Percentiles rank a stretch among this genome's conserved stretches.
Conservation (phyloP, 2,888 invertebrate species). For the Ophion ventricosus region DNA sequence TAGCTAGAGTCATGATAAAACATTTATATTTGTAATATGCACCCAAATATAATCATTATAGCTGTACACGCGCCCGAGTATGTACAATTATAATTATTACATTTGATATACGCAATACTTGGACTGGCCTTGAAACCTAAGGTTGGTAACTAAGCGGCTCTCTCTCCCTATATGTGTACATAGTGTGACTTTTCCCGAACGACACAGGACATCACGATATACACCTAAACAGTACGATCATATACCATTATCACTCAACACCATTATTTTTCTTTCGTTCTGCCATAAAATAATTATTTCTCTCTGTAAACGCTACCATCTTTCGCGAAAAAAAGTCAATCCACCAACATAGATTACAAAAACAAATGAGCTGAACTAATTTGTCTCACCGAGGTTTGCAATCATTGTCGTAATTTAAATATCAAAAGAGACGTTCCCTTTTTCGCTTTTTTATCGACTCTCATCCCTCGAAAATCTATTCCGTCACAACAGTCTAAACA, state of each 20-base stretch:
- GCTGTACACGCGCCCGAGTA: not conserved
- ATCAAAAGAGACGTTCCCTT: slow-evolving; percentile 22
- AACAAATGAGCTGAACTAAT: slow-evolving; percentile 20
- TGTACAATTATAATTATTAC: slow-evolving; percentile 17
- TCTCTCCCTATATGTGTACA: slow-evolving; percentile 36
- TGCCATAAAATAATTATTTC: slow-evolving; percentile 41
- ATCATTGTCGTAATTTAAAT: slow-evolving; percentile 24
- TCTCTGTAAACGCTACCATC: slow-evolving; percentile 30
- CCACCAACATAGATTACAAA: slow-evolving; percentile 14
- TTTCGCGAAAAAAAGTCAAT: slow-evolving; percentile 22
- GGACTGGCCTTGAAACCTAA: slow-evolving; percentile 29
- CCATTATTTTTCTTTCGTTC: slow-evolving; percentile 16
- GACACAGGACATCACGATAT: slow-evolving; percentile 42
- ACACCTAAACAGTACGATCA: slow-evolving; percentile 43
- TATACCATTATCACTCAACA: slow-evolving; percentile 9
- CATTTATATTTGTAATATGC: not conserved
- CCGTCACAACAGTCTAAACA: slow-evolving; percentile 49
- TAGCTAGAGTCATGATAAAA: slow-evolving; percentile 1
- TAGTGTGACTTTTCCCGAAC: slow-evolving; percentile 5
- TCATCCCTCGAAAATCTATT: slow-evolving; percentile 44
- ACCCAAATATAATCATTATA: slow-evolving; percentile 6
- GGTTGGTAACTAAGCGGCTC: slow-evolving; percentile 53
- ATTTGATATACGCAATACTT: slow-evolving; percentile 10
- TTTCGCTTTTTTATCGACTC: too few relatives aligned
- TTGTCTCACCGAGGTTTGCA: slow-evolving; percentile 22